phyloP scores from a whole-genome alignment of 2,888 invertebrate genomes.

The Pteria penguin region DNA sequence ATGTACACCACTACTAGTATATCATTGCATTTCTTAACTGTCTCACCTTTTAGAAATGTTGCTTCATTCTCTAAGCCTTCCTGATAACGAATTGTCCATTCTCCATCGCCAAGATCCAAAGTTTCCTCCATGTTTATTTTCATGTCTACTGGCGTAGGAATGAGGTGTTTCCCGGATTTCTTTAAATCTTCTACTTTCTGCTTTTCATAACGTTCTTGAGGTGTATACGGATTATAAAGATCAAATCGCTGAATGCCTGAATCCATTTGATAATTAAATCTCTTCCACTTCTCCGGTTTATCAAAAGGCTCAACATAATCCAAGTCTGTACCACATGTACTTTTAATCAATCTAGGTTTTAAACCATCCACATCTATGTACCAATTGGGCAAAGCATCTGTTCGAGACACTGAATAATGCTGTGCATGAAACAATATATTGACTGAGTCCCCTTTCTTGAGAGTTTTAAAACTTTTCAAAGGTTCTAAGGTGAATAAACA shows the following conservation, averaged over 20 bases:
- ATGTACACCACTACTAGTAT: no score
- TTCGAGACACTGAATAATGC: slow-evolving; percentile 69
- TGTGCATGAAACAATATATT: slow-evolving; percentile 65
- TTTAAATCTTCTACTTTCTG: slow-evolving; percentile 39
- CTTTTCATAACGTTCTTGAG: slow-evolving; percentile 53
- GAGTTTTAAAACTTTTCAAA: slow-evolving; percentile 58
- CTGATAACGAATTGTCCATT: slow-evolving; percentile 56
- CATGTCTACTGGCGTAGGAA: slow-evolving; percentile 63
- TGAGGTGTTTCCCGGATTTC: slow-evolving; percentile 44
- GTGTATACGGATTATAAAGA: slow-evolving; percentile 55
- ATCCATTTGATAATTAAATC: slow-evolving; percentile 66
- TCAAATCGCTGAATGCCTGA: slow-evolving; percentile 53
- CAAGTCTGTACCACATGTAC: slow-evolving; percentile 68
- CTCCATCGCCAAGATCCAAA: slow-evolving; percentile 40
- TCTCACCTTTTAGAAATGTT: slow-evolving; percentile 60
- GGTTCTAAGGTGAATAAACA: slow-evolving; percentile 69
- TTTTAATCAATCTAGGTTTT: slow-evolving; percentile 61
- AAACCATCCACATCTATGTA: slow-evolving; percentile 62
- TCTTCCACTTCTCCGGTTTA: slow-evolving; percentile 67
- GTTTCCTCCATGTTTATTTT: slow-evolving; percentile 26
- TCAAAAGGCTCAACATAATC: slow-evolving; percentile 69
- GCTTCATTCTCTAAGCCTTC: slow-evolving; percentile 55
- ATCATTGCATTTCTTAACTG: no score
- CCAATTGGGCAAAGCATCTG: slow-evolving; percentile 73
- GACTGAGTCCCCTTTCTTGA: slow-evolving; percentile 60